Conservation (phyloP, 1,140 invertebrate species). For the Cotesia vestalis region DNA sequence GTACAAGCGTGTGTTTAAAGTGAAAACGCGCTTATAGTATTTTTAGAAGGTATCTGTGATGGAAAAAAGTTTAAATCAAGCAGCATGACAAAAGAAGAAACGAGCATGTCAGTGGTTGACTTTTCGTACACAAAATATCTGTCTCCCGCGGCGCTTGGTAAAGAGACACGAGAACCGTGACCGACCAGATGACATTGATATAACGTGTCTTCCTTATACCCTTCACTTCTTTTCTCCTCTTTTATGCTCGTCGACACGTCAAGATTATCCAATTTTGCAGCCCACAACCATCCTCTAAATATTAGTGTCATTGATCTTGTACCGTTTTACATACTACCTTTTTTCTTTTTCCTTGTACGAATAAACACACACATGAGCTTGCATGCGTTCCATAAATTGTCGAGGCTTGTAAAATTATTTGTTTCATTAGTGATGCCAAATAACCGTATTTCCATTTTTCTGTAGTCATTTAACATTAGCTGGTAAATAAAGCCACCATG, state of each 20-base stretch:
- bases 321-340: background rate
- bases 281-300: conserved; percentile 16
- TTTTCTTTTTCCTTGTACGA: conserved; percentile 1
- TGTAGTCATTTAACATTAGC: too few species aligned
- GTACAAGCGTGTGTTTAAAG: background rate
- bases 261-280: conserved; percentile 30
- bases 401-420: too few species aligned
- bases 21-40: conserved; percentile 9
- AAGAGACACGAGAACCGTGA: conserved; percentile 35
- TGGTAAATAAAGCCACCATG: background rate
- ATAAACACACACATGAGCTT: background rate
- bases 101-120: conserved; percentile 8
- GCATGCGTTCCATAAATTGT: too few species aligned
- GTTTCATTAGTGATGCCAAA: too few species aligned
- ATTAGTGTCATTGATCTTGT: conserved; percentile 8
- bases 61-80: conserved; percentile 14
- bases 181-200: conserved; percentile 44
- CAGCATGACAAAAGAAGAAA: conserved; percentile 51
- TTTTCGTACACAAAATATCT: conserved; percentile 18
- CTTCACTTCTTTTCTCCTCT: conserved; percentile 6
- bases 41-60: conserved; percentile 16
- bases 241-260: conserved; percentile 20
- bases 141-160: conserved; percentile 38
- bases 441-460: too few species aligned
- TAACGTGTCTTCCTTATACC: conserved; percentile 32